phyloP scores from a whole-genome alignment of 2,113 vertebrate species.

The Equus quagga region DNA sequence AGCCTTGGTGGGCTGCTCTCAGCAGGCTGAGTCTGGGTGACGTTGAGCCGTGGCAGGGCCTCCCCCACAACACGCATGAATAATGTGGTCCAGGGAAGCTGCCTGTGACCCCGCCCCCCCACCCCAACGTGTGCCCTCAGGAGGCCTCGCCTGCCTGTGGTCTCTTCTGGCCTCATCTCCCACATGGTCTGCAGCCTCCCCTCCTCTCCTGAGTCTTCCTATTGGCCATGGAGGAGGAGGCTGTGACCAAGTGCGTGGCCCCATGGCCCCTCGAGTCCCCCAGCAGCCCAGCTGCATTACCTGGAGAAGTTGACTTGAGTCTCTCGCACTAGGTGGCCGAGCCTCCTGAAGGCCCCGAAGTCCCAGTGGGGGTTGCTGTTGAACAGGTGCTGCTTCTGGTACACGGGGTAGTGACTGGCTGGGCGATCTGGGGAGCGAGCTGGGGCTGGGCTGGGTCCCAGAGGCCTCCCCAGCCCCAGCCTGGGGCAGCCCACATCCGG shows the following conservation, averaged over 20 bases:
- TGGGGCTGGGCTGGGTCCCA: background rate
- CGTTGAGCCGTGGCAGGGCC: too few relatives aligned
- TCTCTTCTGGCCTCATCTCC: background rate
- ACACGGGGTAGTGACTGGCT: conserved; percentile 94
- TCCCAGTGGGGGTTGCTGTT: conserved; percentile 96
- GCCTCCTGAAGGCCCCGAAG: conserved; percentile 92
- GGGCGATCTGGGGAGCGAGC: conserved; percentile 86
- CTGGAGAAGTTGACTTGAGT: conserved; percentile 92
- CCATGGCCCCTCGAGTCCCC: background rate
- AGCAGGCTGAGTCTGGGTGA: background rate
- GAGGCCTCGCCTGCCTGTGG: background rate
- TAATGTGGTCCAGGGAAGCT: too few relatives aligned
- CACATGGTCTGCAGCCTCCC: background rate
- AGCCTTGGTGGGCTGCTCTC: too few relatives aligned
- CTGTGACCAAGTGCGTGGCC: background rate
- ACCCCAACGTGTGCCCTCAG: background rate
- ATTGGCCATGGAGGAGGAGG: fast-evolving
- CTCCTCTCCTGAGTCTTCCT: background rate
- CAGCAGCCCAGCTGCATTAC: conserved; percentile 77
- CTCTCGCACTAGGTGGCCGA: conserved; percentile 91
- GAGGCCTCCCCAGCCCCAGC: background rate
- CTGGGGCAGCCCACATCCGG: too few relatives aligned
- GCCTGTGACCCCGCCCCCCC: background rate
- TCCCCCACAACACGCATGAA: background rate
- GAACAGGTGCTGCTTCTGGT: conserved; percentile 95